These are phyloP conservation scores for Dermochelys coriacea DNA, from an alignment of 2,797 vertebrate species.

Conservation along the genomic window DNA sequence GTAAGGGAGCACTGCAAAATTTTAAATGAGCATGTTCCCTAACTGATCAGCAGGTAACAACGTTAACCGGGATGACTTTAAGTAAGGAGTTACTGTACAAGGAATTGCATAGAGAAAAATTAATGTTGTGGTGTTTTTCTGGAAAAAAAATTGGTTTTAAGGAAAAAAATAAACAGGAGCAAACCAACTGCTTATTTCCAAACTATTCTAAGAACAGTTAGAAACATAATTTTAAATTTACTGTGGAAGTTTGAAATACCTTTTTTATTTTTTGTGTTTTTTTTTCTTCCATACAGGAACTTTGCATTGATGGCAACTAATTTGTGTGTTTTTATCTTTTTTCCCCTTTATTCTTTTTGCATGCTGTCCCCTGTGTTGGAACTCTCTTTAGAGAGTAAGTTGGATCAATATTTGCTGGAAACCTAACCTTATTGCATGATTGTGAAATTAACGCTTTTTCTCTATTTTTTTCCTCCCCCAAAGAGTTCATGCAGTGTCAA, in stretches of 20 bases:
- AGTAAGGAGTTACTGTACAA: not conserved
- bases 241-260: conserved; percentile 66
- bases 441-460: conserved; percentile 85
- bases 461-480: conserved; percentile 79
- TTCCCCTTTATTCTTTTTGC: conserved; percentile 82
- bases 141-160: conserved; percentile 22
- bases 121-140: conserved; percentile 1
- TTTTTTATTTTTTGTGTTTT: conserved; percentile 79
- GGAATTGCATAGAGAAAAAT: not conserved
- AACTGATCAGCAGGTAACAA: too few species aligned
- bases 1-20: too few species aligned
- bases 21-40: too few species aligned
- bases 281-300: conserved; percentile 82
- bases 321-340: conserved; percentile 88
- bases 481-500: conserved; percentile 82
- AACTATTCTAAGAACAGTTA: conserved; percentile 47
- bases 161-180: not conserved
- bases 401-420: conserved; percentile 85
- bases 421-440: conserved; percentile 85
- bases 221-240: conserved; percentile 60
- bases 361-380: conserved; percentile 93
- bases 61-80: too few species aligned
- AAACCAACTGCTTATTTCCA: conserved; percentile 41
- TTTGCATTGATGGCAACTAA: conserved; percentile 88
- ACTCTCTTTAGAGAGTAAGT: conserved; percentile 99